Base-by-base conservation (phyloP, 2,797 vertebrate genomes). In the Ptychobarbus kaznakovi region DNA sequence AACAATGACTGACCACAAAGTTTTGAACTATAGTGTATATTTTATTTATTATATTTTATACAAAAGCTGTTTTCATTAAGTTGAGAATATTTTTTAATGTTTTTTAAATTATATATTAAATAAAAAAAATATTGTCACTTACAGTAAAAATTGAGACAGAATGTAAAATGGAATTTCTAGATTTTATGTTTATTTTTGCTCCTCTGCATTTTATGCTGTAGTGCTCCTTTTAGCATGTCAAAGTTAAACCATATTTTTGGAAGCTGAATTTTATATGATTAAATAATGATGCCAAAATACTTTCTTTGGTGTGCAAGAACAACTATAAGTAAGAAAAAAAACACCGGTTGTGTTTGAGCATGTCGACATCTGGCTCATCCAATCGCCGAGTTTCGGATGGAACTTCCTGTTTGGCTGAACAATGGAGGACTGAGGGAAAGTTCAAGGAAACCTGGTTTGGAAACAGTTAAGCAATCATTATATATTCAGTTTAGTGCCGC, bases 371-470 rank as follows among this genome's bases (percentile, higher is more conserved):
- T 81, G 32, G 28, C 4, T 56, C 56, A 61, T 18, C 22, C 4
- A 13, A 44, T 44, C n/a, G 15, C 9, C 6, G 46, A 46, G 42
- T 49, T 74, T 35, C 9, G 3, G 8, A 63, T 65, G 25, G n/a
- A 32, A 51, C 42, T 51, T 75, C 42, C 70, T 83, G 81, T 75
- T 75, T 83, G 72, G 1, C 58, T 46, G 22, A 75, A 75, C n/a
- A 82, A 63, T 74, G 53, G 25, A 44, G 32, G 82, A 68, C 61
- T 66, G 42, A 22, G 13, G 25, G n/a, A 76, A 49, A 40, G 82
- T 76, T 65, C 20, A 53, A 40, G 42, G 20, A 66, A 53, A 66
- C 28, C 20, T 25, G 13, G 9, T 51, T 76, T 51, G 3, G 44
- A 76, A 51, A 35, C 58, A 4, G 11, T 68, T 51, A 66, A 79